Evolutionary conservation across 2,888 invertebrate species (phyloP), one percentile per base, ranked within the genome.

Genomic region (Drosophila testacea): DNA sequence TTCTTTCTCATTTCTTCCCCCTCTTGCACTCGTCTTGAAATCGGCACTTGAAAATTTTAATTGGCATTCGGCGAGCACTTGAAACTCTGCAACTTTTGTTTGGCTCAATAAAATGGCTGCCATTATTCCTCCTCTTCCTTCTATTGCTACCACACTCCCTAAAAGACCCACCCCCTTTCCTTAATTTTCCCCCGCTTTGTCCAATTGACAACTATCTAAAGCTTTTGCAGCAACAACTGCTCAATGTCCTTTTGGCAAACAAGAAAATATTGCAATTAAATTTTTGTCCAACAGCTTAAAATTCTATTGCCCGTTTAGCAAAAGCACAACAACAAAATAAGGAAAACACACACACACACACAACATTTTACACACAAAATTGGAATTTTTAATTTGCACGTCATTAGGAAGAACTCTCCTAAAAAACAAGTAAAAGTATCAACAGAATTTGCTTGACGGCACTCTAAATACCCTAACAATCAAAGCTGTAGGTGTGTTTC

Each of bases 351-450:
- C 7, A 6, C 27, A 34, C 22, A 30, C 44, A 47, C 27, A 59
- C 38, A 34, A 4, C 48, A 27, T 36, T 16, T 36, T 51, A 51
- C 41, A 28, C 41, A 9, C 22, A 30, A 67, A 75, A 74, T 44
- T 59, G 78, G 84, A 85, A 85, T 87, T 85, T 87, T 78, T 86
- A 87, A 86, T 86, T 83, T 86, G 73, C 78, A 73, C 83, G 72
- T 83, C 78, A 81, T 84, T 78, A 83, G 56, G 55, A 67, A 78
- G 70, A 69, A 67, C 61, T 56, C 39, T 32, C 4, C 6, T 4
- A 56, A 46, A 41, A 28, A 41, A 22, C 22, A 41, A 41, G 32
- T 32, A 11, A 57, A 42, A n/a, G 32, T 16, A 52, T 11, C 10
- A 44, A 36, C 39, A 56, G 13, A 34, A 10, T 30, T 22, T 22